These are phyloP conservation scores for Chlamydotis undulata DNA, from an alignment of 2,113 vertebrate genomes.

Conservation along the genomic window DNA sequence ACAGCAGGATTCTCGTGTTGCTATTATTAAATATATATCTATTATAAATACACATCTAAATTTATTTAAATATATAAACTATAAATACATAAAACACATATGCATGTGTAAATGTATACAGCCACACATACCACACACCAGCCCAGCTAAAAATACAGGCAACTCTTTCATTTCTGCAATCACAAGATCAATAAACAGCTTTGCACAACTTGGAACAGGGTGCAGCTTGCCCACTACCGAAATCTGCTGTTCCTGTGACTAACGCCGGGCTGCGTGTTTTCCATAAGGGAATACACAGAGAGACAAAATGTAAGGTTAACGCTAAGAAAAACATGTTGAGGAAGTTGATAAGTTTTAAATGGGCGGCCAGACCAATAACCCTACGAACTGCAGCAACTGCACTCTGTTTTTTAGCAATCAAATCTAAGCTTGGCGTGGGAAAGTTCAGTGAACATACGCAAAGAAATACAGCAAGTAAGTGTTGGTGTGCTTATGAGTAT, in stretches of 20 bases:
- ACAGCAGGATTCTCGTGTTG: not conserved
- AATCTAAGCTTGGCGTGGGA: not conserved
- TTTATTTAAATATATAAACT: not conserved
- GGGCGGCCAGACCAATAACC: not conserved
- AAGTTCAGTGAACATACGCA: not conserved
- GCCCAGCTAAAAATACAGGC: not conserved
- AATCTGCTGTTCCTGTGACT: not conserved
- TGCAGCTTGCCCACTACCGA: not conserved
- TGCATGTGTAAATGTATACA: not conserved
- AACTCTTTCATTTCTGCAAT: conserved; percentile 5
- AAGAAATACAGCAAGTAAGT: not conserved
- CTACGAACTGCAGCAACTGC: not conserved
- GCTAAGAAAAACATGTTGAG: not conserved
- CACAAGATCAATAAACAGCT: conserved; percentile 6
- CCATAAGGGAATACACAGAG: not conserved
- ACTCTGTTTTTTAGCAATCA: not conserved
- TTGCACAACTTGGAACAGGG: not conserved
- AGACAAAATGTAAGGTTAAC: not conserved
- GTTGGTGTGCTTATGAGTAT: not conserved
- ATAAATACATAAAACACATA: not conserved
- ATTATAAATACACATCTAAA: not conserved
- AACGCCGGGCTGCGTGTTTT: not conserved
- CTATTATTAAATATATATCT: not conserved
- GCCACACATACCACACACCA: not conserved
- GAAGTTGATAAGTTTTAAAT: not conserved